Base-by-base conservation (phyloP, 23 tunicate species). In the Clavelina lepadiformis region DNA sequence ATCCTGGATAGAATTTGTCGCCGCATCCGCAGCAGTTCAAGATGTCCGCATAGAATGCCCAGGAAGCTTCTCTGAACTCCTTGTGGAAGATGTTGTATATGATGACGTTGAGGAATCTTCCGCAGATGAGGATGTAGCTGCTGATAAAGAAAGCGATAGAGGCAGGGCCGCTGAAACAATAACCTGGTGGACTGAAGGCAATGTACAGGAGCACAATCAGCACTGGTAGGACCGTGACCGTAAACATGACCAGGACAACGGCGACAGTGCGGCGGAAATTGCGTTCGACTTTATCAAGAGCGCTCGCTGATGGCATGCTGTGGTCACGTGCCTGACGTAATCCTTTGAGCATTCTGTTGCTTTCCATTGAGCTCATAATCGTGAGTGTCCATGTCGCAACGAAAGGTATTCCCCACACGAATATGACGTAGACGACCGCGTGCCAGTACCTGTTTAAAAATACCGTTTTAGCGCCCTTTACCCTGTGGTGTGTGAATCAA, bases 391-490 rank as follows among this genome's bases (percentile, higher is more conserved):
- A 89, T 3, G 97, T 89, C 57, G 47, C 65, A 13, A 81, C 30
- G 38, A 89, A 89, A 20, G 97, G 97, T 3, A 89, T 35, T 46
- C 84, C 89, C 97, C 97, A 89, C 20, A 81, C 78, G n/a, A 73
- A 22, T 18, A 81, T 51, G 11, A 83, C 64, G 88, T 76, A 89
- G 20, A 80, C 35, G 8, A 89, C 56, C 1, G 67, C 89, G 56
- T 89, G 97, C 19, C 58, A 29, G 44, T 81, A 81, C 31, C 89
- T 81, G 36, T 7, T 51, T 36, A 35, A 25, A n/a, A n/a, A n/a
- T n/a, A n/a, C n/a, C n/a, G n/a, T n/a, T n/a, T n/a, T n/a, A n/a
- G n/a, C n/a, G n/a, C n/a, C n/a, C n/a, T n/a, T n/a, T n/a, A n/a
- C n/a, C n/a, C n/a, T n/a, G n/a, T n/a, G n/a, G n/a, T n/a, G n/a